Conservation (phyloP, 2,113 vertebrate genomes). For the Argyrosomus japonicus region DNA sequence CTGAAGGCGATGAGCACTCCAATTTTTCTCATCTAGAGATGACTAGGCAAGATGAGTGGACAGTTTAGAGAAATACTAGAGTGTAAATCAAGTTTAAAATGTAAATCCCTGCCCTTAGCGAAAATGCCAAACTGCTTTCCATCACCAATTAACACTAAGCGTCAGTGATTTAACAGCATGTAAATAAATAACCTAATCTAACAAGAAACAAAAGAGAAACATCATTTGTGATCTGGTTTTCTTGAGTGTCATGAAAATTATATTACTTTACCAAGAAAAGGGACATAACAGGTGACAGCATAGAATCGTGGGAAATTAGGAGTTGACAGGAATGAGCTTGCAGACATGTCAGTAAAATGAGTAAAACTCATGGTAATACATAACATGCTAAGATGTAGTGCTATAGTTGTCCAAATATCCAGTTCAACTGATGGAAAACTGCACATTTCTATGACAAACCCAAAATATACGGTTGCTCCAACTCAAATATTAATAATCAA, state of each 20-base stretch:
- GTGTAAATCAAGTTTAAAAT: conserved; percentile 20
- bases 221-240: neutral
- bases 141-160: conserved; percentile 17
- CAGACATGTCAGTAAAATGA: neutral
- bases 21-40: conserved; percentile 8
- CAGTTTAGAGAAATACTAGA: neutral
- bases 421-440: neutral
- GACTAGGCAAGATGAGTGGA: neutral
- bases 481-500: neutral
- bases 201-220: neutral
- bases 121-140: neutral
- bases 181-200: conserved; percentile 7
- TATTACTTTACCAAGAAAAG: neutral
- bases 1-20: conserved; percentile 3
- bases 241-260: neutral
- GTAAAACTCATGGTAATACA: neutral
- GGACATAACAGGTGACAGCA: neutral
- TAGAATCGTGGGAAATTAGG: neutral
- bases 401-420: neutral
- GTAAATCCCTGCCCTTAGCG: neutral
- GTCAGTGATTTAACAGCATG: conserved; percentile 5
- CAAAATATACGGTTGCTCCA: neutral
- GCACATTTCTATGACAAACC: neutral
- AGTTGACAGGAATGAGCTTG: neutral
- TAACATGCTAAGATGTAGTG: neutral